These are phyloP conservation scores for Caenorhabditis afra DNA, from an alignment of 2,888 invertebrate genomes.

Conservation along the genomic window DNA sequence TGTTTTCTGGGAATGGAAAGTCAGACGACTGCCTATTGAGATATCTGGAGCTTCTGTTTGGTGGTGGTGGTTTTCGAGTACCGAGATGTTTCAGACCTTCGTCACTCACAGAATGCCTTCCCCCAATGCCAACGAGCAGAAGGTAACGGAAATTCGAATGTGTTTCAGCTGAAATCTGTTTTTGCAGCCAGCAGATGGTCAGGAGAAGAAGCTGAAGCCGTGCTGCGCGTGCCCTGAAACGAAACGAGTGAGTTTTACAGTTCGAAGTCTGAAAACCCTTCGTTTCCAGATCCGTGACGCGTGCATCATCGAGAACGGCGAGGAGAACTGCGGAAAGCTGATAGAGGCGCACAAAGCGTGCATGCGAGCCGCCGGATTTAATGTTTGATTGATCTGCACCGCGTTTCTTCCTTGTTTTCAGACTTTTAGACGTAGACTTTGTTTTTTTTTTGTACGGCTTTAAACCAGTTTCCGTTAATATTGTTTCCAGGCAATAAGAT, in stretches of 20 bases:
- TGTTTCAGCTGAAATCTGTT: too few species aligned
- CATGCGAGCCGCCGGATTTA: slow-evolving; percentile 96
- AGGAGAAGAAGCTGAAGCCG: slow-evolving; percentile 81
- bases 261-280: background rate
- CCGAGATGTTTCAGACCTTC: too few species aligned
- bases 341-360: slow-evolving; percentile 97
- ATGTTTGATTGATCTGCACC: slow-evolving; percentile 88
- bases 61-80: too few species aligned
- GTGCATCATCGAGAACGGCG: slow-evolving; percentile 83
- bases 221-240: slow-evolving; percentile 84
- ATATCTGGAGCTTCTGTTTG: background rate
- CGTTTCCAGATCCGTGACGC: slow-evolving; percentile 81
- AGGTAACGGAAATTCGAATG: slow-evolving; percentile 7
- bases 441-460: slow-evolving; percentile 24
- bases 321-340: slow-evolving; percentile 90
- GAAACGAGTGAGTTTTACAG: slow-evolving; percentile 77
- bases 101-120: slow-evolving; percentile 14
- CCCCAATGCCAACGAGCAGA: slow-evolving; percentile 4
- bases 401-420: background rate
- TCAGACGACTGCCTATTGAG: slow-evolving; percentile 15
- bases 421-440: slow-evolving; percentile 18
- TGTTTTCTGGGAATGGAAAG: background rate
- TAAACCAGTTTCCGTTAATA: slow-evolving; percentile 6
- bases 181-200: slow-evolving; percentile 16
- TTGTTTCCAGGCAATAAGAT: background rate